These are phyloP conservation scores for Acarapis woodi DNA, from an alignment of 1,140 invertebrate genomes.

Conservation along the genomic window DNA sequence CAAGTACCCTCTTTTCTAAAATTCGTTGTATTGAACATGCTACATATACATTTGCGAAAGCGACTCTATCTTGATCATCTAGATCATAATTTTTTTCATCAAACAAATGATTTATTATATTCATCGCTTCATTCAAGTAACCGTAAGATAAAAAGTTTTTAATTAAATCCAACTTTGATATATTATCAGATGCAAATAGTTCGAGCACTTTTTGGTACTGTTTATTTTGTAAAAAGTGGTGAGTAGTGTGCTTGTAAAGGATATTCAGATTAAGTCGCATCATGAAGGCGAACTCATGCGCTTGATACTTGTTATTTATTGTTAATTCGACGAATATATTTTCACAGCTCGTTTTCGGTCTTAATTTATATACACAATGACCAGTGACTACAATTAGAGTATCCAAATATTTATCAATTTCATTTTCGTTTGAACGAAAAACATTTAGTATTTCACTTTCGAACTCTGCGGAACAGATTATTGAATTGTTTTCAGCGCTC, in stretches of 20 bases:
- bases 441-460: background rate
- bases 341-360: background rate
- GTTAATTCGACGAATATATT: constrained; percentile 9
- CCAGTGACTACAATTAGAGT: background rate
- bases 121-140: constrained; percentile 32
- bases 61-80: constrained; percentile 27
- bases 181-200: constrained; percentile 38
- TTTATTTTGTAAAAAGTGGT: constrained; percentile 30
- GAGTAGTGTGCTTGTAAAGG: constrained; percentile 37
- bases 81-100: constrained; percentile 24
- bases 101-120: constrained; percentile 26
- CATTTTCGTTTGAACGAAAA: background rate
- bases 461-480: constrained; percentile 22
- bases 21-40: constrained; percentile 32
- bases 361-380: background rate
- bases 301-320: constrained; percentile 3
- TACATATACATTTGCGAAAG: constrained; percentile 34
- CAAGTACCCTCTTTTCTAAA: constrained; percentile 15
- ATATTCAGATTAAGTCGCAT: constrained; percentile 29
- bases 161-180: constrained; percentile 33
- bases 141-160: constrained; percentile 39
- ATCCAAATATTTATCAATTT: background rate
- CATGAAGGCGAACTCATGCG: constrained; percentile 17
- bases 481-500: constrained; percentile 25
- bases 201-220: constrained; percentile 32